Conservation (phyloP, 2,888 invertebrate species). For the Vesta saturnalis region DNA sequence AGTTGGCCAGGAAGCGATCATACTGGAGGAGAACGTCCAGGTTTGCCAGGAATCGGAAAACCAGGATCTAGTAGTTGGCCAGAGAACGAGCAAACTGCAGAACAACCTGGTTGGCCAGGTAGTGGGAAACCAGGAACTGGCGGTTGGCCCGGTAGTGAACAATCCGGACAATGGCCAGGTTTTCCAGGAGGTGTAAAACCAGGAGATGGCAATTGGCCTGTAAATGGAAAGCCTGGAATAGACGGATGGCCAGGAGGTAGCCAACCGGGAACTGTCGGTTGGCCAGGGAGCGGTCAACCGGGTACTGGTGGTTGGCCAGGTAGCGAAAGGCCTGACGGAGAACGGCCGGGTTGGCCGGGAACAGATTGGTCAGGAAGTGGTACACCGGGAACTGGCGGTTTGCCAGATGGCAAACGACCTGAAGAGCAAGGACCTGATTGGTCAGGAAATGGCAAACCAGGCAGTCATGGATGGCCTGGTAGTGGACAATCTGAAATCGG, state of each 20-base stretch:
- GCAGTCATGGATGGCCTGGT: not conserved
- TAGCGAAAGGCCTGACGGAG: constrained; percentile 5
- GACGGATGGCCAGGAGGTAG: too few species aligned
- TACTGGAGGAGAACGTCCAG: not conserved
- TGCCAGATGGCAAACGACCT: too few species aligned
- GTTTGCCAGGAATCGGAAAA: not conserved
- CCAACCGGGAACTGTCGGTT: not conserved
- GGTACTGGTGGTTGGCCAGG: constrained; percentile 16
- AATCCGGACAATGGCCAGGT: constrained; percentile 15
- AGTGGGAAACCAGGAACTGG: constrained; percentile 11
- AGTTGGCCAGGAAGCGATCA: too few species aligned
- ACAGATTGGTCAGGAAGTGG: constrained; percentile 9
- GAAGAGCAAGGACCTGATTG: too few species aligned
- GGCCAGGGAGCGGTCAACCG: constrained; percentile 10
- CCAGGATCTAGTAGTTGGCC: constrained; percentile 16
- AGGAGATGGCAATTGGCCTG: not conserved
- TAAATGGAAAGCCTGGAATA: not conserved
- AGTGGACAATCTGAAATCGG: not conserved
- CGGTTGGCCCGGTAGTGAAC: constrained; percentile 15
- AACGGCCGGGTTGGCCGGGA: constrained; percentile 3
- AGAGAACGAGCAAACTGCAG: not conserved
- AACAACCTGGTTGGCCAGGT: constrained; percentile 15
- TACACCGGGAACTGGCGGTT: constrained; percentile 15
- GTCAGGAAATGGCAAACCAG: constrained; percentile 26
- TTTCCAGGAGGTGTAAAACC: not conserved